A percentile compares a stretch with the other conserved stretches of the same genome.
Evolutionary conservation across 2,888 invertebrate species (phyloP).

Genomic region (Liposcelis brunnea): DNA sequence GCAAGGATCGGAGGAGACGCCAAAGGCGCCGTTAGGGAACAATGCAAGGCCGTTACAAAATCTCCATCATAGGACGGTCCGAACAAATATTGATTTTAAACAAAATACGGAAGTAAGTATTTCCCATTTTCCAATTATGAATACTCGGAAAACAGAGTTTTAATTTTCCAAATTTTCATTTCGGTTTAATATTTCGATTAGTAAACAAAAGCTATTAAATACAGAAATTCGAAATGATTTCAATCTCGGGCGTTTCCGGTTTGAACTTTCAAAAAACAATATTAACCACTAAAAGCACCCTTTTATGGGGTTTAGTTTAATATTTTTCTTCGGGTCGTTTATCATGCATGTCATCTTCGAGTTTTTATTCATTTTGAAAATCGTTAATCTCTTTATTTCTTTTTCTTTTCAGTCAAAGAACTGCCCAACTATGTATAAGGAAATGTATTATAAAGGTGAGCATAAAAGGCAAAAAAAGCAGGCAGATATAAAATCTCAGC

Average conservation of each 20-base stretch:
- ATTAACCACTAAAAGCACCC: too few species aligned
- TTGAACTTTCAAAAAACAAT: too few species aligned
- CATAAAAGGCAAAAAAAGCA: too few species aligned
- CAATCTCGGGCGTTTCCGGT: too few species aligned
- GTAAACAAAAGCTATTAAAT: too few species aligned
- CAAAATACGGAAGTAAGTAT: neutral
- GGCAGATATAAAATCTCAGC: too few species aligned
- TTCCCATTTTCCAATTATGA: too few species aligned
- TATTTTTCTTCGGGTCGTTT: neutral
- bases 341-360: too few species aligned
- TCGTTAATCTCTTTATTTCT: constrained; percentile 8
- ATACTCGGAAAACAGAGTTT: neutral
- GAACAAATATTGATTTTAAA: constrained; percentile 89
- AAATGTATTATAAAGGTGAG: constrained; percentile 71
- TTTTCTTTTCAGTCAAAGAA: constrained; percentile 39
- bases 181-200: too few species aligned
- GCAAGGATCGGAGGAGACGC: constrained; percentile 72
- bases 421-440: constrained; percentile 78
- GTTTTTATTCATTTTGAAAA: neutral
- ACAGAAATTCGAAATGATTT: too few species aligned
- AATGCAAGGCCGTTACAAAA: constrained; percentile 88
- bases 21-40: constrained; percentile 83
- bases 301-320: too few species aligned
- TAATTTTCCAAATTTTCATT: constrained; percentile 7
- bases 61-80: constrained; percentile 79